A percentile compares a stretch with the other conserved stretches of the same genome.
Conservation (phyloP, 2,888 invertebrate species). For the Amphipoea lucens region DNA sequence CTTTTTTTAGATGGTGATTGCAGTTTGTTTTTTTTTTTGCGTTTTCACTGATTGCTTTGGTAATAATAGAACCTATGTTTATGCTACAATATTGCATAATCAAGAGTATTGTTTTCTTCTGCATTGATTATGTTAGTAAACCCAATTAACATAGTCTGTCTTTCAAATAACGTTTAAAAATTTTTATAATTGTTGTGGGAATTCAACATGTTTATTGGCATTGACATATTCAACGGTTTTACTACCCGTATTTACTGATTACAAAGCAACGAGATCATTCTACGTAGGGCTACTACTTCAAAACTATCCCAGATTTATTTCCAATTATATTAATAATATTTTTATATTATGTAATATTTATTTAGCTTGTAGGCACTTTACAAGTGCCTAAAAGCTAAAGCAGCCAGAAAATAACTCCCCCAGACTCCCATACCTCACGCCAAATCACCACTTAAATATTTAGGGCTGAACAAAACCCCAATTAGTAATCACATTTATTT, state of each 20-base stretch:
- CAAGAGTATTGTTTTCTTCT: neutral
- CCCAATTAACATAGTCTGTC: too few relatives aligned
- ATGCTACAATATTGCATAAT: neutral
- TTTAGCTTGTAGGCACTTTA: too few relatives aligned
- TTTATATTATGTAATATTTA: too few relatives aligned
- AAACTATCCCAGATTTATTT: neutral
- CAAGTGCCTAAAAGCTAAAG: neutral
- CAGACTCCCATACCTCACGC: neutral
- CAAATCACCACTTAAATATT: constrained; percentile 31
- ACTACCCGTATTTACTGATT: neutral
- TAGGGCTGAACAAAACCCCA: constrained; percentile 18
- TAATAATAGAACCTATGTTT: neutral
- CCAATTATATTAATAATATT: too few relatives aligned
- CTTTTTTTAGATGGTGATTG: constrained; percentile 1
- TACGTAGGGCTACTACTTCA: neutral
- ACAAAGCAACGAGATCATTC: neutral
- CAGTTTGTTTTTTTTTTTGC: neutral
- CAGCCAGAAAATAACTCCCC: neutral
- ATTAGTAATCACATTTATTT: constrained; percentile 43
- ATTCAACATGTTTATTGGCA: neutral
- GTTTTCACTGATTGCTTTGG: constrained; percentile 18
- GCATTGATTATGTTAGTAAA: too few relatives aligned
- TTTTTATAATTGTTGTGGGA: too few relatives aligned
- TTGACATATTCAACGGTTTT: neutral
- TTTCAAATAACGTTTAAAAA: too few relatives aligned